Base-by-base conservation (phyloP, 2,888 invertebrate species). In the Globia sparganii region DNA sequence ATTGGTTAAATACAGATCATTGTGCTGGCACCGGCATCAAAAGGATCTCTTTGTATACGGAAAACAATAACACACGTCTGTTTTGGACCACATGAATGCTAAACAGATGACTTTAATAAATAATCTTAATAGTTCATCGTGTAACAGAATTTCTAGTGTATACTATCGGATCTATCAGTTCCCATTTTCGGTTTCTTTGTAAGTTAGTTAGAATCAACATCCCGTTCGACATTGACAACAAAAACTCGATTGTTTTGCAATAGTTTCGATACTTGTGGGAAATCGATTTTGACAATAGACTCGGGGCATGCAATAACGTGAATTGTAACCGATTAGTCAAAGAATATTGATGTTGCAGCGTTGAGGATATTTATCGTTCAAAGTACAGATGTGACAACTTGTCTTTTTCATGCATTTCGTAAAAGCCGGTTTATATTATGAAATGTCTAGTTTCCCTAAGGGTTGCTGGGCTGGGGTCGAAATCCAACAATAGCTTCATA, bases 11-110 rank as follows among this genome's bases (percentile, higher is more conserved):
- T 92, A 93, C 93, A 92, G 91, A 93, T 94, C 92, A 94, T 93
- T 94, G 93, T 93, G 86, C 91, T 91, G 91, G 92, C 93, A 92
- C 91, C 90, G 92, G 91, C 92, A 92, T 93, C 91, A 92, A 91
- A 92, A 94, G 94, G 93, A 94, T 93, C 92, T 92, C 94, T 93
- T 94, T 95, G 95, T 94, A 92, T 88, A 90, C 89, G 91, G 91
- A 92, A 93, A 94, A 95, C 95, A 95, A 95, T 94, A 94, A 94
- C 91, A 90, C 88, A 88, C 89, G 88, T 90, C 89, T 92, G 91
- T 91, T 90, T 91, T 88, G 86, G 84, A 90, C 87, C 86, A 85
- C 81, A 87, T 87, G 87, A 89, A 90, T 89, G 87, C 86, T 87
- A 86, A 87, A 89, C 84, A 83, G 83, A 85, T 84, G 83, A 86